phyloP scores from a whole-genome alignment of 2,113 vertebrate genomes.

The Lepisosteus oculatus region DNA sequence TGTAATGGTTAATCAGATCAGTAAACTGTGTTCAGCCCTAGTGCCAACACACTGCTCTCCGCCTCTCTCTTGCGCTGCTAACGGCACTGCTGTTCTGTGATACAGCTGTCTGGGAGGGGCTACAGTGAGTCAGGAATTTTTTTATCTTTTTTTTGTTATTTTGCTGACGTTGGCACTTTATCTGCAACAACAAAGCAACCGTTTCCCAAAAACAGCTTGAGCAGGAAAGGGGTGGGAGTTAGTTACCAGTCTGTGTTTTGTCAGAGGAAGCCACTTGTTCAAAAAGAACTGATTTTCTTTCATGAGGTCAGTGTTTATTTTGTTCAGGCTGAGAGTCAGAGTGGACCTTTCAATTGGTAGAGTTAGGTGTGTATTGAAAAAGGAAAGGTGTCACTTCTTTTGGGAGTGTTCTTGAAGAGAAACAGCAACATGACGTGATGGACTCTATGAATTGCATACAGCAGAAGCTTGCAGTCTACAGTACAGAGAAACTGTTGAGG shows the following conservation, averaged over 20 bases:
- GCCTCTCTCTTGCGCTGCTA: background rate
- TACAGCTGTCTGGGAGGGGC: background rate
- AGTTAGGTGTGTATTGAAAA: too few species aligned
- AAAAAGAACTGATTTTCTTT: background rate
- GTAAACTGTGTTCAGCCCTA: background rate
- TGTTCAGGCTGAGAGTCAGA: background rate
- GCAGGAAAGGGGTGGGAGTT: background rate
- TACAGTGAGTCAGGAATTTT: conserved; percentile 21
- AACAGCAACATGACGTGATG: too few species aligned
- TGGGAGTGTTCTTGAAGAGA: too few species aligned
- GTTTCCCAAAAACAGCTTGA: background rate
- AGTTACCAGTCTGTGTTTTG: background rate
- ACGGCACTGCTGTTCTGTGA: background rate
- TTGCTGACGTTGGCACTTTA: background rate
- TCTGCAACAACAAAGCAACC: conserved; percentile 5
- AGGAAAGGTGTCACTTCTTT: too few species aligned
- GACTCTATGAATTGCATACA: too few species aligned
- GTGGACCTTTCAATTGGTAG: too few species aligned
- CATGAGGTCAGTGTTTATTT: conserved; percentile 8
- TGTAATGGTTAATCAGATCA: conserved; percentile 1
- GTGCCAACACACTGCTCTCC: background rate
- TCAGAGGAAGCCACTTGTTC: background rate
- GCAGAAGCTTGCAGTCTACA: too few species aligned
- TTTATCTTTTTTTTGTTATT: background rate
- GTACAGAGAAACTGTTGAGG: too few species aligned